Percentiles rank a stretch among this genome's conserved stretches.
Conservation (phyloP, 2,113 vertebrate species). For the Lagopus leucura region DNA sequence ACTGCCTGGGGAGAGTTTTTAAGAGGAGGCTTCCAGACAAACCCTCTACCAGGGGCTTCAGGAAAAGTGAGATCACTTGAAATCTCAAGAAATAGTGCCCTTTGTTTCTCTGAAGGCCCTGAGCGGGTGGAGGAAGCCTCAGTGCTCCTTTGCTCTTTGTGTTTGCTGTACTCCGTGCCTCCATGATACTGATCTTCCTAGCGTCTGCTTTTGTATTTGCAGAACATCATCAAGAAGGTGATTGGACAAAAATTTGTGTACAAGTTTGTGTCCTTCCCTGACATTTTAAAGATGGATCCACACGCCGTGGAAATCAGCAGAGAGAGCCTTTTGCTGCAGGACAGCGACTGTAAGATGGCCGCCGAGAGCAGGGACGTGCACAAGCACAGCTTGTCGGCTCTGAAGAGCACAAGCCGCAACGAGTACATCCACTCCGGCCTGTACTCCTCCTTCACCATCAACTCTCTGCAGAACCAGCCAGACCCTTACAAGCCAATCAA, state of each 20-base stretch:
- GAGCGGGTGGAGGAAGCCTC: not conserved
- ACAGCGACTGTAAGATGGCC: conserved; percentile 81
- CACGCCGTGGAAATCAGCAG: conserved; percentile 89
- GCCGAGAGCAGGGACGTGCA: conserved; percentile 81
- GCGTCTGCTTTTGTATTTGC: conserved; percentile 67
- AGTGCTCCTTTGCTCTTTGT: fast-evolving
- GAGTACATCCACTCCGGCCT: conserved; percentile 93
- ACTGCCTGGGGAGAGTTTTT: not conserved
- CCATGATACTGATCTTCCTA: not conserved
- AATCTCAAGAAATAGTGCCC: not conserved
- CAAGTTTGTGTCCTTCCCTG: conserved; percentile 97
- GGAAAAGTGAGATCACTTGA: not conserved
- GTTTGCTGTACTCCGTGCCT: not conserved
- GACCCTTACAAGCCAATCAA: conserved; percentile 89
- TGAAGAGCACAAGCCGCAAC: conserved; percentile 85
- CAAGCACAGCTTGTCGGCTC: conserved; percentile 82
- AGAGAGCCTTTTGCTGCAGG: conserved; percentile 85
- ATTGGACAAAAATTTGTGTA: conserved; percentile 98
- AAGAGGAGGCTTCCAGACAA: not conserved
- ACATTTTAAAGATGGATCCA: conserved; percentile 95
- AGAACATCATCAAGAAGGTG: conserved; percentile 99
- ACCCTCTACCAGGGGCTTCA: not conserved
- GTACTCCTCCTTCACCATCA: conserved; percentile 93
- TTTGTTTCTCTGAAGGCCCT: not conserved
- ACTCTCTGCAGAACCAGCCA: conserved; percentile 87